Evolutionary conservation across 2,888 invertebrate species (phyloP), one percentile per base, ranked within the genome.

Genomic region (Anaspis maculata): DNA sequence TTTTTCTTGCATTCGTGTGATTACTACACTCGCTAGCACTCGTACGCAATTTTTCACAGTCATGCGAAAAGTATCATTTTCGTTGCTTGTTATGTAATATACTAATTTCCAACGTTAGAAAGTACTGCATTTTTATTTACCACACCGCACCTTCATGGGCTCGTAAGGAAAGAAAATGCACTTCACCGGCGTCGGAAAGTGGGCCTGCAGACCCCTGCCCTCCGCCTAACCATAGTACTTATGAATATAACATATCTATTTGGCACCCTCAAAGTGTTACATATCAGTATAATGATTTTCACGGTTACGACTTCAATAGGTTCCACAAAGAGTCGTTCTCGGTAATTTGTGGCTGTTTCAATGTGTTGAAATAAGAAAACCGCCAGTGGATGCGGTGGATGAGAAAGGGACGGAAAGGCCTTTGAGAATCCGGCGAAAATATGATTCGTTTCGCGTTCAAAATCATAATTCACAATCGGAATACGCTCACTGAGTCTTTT

Each of bases 181-280:
- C n/a, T n/a, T n/a, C n/a, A n/a, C n/a, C n/a, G n/a, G n/a, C n/a
- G n/a, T n/a, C n/a, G n/a, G n/a, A n/a, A n/a, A n/a, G n/a, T n/a
- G n/a, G n/a, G n/a, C n/a, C n/a, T n/a, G n/a, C n/a, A n/a, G n/a
- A n/a, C n/a, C n/a, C n/a, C n/a, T n/a, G n/a, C n/a, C n/a, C n/a
- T n/a, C n/a, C 9, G 19, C 6, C 5, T 19, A 5, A 19, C 5
- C 9, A 19, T 19, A 5, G 19, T 19, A 54, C 64, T 64, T 65
- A 65, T 65, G 65, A 65, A 65, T 65, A 65, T 64, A 64, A 64
- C 64, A 65, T 65, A 55, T 59, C 59, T 58, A 59, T 64, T 61
- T 64, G 62, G 63, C 65, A 64, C 65, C 65, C 65, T 64, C 65
- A 65, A 65, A 65, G 65, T 65, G 64, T 61, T 64, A 63, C 61